Base-by-base conservation (phyloP, 2,888 invertebrate genomes). In the Polietes domitor region DNA sequence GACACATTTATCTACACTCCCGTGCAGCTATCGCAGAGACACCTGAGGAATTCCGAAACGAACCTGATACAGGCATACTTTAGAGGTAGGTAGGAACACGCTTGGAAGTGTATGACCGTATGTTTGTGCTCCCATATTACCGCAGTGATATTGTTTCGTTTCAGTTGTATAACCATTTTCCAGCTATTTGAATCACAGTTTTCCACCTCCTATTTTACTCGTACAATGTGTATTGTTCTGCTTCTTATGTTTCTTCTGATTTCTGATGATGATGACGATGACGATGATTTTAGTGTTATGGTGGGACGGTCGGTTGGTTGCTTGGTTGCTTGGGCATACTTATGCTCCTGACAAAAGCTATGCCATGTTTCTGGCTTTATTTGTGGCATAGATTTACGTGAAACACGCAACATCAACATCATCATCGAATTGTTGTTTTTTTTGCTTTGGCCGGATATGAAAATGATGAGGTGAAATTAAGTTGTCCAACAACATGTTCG, bases 371-470 rank as follows among this genome's bases (percentile, higher is more conserved):
- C 5, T 32, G 17, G 26, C 28, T n/a, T 3, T 55, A 6, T 61
- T 68, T 78, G 75, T 76, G 12, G 78, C 75, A 65, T 55, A 79
- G 81, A 76, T 81, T 84, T 81, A 81, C 84, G 84, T 84, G 84
- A 84, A 84, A 77, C 84, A 84, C 81, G 84, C 84, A 81, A 84
- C 81, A 70, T 73, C 17, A 73, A 84, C 81, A 84, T 81, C 84
- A 81, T 79, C 81, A 68, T 68, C 76, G 79, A 79, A 81, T 79
- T 74, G 41, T 15, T 68, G 37, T 68, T 72, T 77, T 76, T 71
- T 17, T n/a, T 70, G 47, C 50, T 55, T 77, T 68, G 77, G 72
- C 78, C 84, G 84, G 81, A 84, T 37, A 81, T 77, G 76, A 79
- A 73, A 84, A 81, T 79, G 81, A 84, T 84, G 84, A 84, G 76